Conservation (phyloP, 2,113 vertebrate genomes). For the Lagopus leucura region DNA sequence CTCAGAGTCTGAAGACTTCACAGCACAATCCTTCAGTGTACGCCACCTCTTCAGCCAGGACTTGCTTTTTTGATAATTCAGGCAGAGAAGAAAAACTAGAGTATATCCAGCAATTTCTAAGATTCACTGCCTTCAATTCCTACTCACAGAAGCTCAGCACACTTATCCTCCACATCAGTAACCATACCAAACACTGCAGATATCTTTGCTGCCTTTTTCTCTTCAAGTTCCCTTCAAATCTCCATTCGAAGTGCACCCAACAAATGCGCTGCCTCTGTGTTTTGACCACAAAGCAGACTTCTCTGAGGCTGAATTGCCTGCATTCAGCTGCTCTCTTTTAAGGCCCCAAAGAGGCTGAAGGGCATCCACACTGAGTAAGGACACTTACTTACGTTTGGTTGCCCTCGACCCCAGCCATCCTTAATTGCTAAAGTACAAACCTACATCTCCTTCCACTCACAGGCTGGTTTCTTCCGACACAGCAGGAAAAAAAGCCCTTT, state of each 20-base stretch:
- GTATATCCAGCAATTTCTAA: neutral
- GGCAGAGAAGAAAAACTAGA: neutral
- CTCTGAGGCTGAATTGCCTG: neutral
- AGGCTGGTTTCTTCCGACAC: neutral
- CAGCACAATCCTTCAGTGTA: neutral
- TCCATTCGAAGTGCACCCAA: neutral
- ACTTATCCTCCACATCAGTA: neutral
- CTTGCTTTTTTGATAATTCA: neutral
- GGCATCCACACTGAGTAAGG: neutral
- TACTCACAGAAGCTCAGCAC: neutral
- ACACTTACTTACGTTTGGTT: neutral
- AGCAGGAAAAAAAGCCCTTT: neutral
- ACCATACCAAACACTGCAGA: neutral
- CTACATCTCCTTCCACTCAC: neutral
- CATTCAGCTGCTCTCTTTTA: neutral
- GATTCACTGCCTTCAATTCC: neutral
- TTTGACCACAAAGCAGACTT: neutral
- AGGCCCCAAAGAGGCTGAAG: neutral
- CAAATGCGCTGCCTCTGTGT: neutral
- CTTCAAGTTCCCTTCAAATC: neutral
- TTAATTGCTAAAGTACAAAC: neutral
- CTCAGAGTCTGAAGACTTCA: neutral
- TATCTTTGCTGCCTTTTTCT: neutral
- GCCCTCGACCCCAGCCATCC: neutral
- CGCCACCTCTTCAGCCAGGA: neutral